Evolutionary conservation across 1,140 invertebrate genomes (phyloP).

Genomic region (Ceratosolen solmsi): DNA sequence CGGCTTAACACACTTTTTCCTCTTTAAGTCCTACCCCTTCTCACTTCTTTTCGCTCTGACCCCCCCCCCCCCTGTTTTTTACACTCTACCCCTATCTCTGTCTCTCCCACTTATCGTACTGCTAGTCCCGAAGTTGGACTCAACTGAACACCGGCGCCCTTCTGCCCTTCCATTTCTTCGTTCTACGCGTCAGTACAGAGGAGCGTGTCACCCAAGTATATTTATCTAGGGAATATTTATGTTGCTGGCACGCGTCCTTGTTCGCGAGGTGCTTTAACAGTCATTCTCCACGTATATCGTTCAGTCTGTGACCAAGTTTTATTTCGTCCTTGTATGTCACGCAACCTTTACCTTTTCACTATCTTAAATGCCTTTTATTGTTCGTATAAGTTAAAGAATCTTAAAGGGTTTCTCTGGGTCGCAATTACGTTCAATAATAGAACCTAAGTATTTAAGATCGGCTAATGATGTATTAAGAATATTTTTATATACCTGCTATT

Average conservation of each 20-base stretch:
- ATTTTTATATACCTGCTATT: no score
- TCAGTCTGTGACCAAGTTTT: not conserved
- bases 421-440: no score
- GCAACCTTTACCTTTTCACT: not conserved
- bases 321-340: constrained; percentile 39
- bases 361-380: not conserved
- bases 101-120: not conserved
- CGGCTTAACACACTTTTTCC: not conserved
- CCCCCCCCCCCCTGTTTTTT: not conserved
- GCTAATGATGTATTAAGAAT: no score
- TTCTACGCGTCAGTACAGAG: not conserved
- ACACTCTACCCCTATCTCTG: not conserved
- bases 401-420: no score
- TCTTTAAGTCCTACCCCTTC: not conserved
- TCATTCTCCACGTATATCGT: not conserved
- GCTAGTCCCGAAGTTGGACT: not conserved
- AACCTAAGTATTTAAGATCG: no score
- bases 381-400: no score
- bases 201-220: not conserved
- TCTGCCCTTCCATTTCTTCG: not conserved
- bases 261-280: constrained; percentile 6
- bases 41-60: not conserved
- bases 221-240: constrained; percentile 64
- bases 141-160: not conserved
- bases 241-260: constrained; percentile 40